Base-by-base conservation (phyloP, 2,888 invertebrate genomes). In the Gordius sp. region DNA sequence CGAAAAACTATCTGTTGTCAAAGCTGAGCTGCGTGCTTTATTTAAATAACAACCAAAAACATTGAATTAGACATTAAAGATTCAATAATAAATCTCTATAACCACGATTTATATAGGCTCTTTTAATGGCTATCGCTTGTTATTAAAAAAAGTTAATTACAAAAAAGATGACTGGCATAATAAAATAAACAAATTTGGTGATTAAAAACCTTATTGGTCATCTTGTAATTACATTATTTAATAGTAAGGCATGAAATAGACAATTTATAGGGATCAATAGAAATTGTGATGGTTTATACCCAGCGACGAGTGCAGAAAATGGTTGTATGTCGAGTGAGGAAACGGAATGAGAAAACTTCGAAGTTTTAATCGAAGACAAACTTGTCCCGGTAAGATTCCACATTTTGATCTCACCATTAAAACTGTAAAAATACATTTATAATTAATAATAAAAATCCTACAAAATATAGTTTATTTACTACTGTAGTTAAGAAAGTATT, bases 321-420 rank as follows among this genome's bases (percentile, higher is more conserved):
- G 47, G 20, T 4, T 47, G 47, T n/a, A 47, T 47, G 20, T 47
- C 47, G 23, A 47, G 8, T 4, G 47, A 13, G 8, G 47, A 47
- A n/a, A 47, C 20, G 47, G 47, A 4, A 47, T 47, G 13, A 47
- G 16, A n/a, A 47, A 47, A 47, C 20, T 47, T 47, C n/a, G 47
- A 8, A 13, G 47, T 47, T 47, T 20, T 47, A 47, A 47, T 18
- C 4, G 47, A 47, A 20, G 47, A 47, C 4, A 47, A 23, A n/a
- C 16, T n/a, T 4, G 16, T 8, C 4, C n/a, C 8, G 8, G 47
- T 23, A 13, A 47, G 20, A 23, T 47, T 47, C 47, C 47, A 47
- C 4, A 47, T 4, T 23, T 47, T 47, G 23, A 47, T 47, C 20
- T 47, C 47, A n/a, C 47, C 47, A 47, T 47, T 47, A 8, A n/a